Conservation (phyloP, 2,888 invertebrate genomes). For the Meteorus cinctellus region DNA sequence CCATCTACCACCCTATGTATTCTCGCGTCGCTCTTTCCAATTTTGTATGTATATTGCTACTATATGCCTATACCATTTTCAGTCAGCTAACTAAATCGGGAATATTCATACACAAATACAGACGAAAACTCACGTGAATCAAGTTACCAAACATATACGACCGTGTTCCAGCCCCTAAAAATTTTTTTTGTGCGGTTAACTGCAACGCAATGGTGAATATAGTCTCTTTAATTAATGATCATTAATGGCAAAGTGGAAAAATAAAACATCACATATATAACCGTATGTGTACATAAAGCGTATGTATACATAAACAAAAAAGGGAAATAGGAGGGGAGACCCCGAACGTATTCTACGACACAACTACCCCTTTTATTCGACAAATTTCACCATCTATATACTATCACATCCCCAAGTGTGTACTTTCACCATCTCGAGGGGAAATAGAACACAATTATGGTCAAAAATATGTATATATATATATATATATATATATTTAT, state of each 20-base stretch:
- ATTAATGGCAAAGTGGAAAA: conserved; percentile 13
- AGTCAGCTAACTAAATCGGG: not conserved
- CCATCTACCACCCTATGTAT: not conserved
- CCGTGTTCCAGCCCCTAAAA: not conserved
- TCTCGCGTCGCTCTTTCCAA: conserved; percentile 2
- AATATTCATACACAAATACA: conserved; percentile 4
- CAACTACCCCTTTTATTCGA: conserved; percentile 15
- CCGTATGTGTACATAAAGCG: not conserved
- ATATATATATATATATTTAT: too few relatives aligned
- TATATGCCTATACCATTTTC: not conserved
- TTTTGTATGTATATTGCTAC: not conserved
- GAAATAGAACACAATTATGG: not conserved
- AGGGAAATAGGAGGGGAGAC: conserved; percentile 1
- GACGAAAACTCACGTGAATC: not conserved
- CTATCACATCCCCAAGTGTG: not conserved
- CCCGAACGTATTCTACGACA: conserved; percentile 1
- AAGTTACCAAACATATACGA: not conserved
- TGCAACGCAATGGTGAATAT: not conserved
- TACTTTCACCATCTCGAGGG: conserved; percentile 13
- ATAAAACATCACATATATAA: not conserved
- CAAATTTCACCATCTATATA: conserved; percentile 5
- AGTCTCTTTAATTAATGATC: conserved; percentile 23
- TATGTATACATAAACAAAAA: not conserved
- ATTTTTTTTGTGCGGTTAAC: not conserved
- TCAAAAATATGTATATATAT: not conserved